Evolutionary conservation across 2,797 vertebrate genomes (phyloP), one percentile per base, ranked within the genome.

Genomic region (Liparis tanakae): DNA sequence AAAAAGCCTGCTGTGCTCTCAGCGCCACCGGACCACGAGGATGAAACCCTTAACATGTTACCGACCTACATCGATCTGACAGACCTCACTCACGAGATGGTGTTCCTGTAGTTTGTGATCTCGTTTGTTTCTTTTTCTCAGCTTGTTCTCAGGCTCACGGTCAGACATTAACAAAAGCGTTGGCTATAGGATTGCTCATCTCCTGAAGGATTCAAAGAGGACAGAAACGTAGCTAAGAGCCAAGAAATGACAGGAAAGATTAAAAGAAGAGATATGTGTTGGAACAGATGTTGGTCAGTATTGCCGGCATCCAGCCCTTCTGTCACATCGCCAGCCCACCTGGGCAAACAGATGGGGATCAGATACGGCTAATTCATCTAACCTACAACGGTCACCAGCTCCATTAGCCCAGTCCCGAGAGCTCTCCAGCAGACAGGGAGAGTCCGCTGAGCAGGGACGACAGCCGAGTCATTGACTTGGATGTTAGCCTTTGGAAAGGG

Each of bases 291-390:
- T 81, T 79, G 80, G 78, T 65, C 74, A 67, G 73, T 46, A n/a
- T 67, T 72, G 34, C 78, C 82, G 76, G 85, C 76, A 53, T 74
- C 30, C 66, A 70, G 76, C 73, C 70, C 70, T 65, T 51, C 80
- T 87, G 86, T 87, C 84, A 80, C 71, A 80, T 50, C 67, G 63
- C 83, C 81, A 67, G 67, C 81, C 87, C 92, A 94, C 88, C 91
- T 94, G 93, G 67, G 55, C 79, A 67, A 89, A 82, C 93, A 93
- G 92, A 94, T 93, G 92, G 90, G 74, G 68, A 82, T 86, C 80
- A 87, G 85, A 93, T 91, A 83, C 79, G 78, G 83, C 82, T 93
- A 91, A 94, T 93, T 91, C 76, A 82, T 90, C 82, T 74, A 88
- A 88, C 78, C 87, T 66, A 76, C 81, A 83, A 82, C 44, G 44